Conservation (phyloP, 2,888 invertebrate genomes). For the Pristionchus japonicus region DNA sequence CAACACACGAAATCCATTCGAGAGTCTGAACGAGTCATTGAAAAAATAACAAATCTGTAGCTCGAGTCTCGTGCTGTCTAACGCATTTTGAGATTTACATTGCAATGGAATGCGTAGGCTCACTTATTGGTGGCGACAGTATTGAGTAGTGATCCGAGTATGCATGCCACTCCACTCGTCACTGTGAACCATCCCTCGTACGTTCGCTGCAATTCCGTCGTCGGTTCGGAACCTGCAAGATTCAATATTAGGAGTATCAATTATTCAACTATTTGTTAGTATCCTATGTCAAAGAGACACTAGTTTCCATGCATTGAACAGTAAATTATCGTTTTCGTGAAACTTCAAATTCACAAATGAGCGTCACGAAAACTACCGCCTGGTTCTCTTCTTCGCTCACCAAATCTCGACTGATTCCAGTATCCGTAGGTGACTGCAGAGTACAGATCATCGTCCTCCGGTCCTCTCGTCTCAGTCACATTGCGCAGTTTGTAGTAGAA, state of each 20-base stretch:
- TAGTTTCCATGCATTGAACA: no score
- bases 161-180: conserved; percentile 58
- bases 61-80: no score
- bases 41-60: no score
- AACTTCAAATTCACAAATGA: no score
- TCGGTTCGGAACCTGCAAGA: no score
- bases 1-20: conserved; percentile 57
- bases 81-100: not conserved
- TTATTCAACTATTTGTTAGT: not conserved
- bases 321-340: no score
- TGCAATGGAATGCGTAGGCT: not conserved
- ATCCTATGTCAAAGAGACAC: no score
- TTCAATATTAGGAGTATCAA: no score
- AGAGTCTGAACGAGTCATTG: conserved; percentile 55
- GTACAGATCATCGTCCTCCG: not conserved
- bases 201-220: conserved; percentile 48
- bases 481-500: conserved; percentile 64
- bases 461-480: conserved; percentile 36
- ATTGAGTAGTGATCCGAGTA: conserved; percentile 59
- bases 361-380: no score
- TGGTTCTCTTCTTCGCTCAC: not conserved
- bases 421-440: not conserved
- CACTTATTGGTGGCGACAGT: conserved; percentile 56
- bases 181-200: conserved; percentile 61
- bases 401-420: not conserved